Conservation (phyloP, 2,888 invertebrate species). For the Torymus tubicola region DNA sequence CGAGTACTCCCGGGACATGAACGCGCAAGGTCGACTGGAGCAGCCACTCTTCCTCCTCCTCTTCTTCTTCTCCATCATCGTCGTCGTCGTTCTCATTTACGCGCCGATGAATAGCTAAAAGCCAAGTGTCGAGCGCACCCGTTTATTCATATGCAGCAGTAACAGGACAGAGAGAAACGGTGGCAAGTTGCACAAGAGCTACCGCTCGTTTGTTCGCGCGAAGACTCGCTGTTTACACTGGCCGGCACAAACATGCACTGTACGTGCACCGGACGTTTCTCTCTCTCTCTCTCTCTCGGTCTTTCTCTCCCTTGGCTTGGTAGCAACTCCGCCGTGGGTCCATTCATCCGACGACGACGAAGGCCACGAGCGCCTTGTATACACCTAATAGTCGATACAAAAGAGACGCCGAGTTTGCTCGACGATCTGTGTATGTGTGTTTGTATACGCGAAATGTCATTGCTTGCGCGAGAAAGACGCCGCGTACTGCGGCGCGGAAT, state of each 20-base stretch:
- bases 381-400: constrained; percentile 32
- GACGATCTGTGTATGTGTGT: background rate
- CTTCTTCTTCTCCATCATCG: constrained; percentile 6
- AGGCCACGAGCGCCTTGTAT: background rate
- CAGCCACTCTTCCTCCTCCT: background rate
- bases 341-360: constrained; percentile 21
- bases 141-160: background rate
- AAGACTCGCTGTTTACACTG: background rate
- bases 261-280: no score
- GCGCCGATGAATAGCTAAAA: constrained; percentile 44
- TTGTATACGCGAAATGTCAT: constrained; percentile 8
- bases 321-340: background rate
- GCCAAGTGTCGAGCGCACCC: constrained; percentile 6
- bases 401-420: constrained; percentile 3
- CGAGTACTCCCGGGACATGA: background rate
- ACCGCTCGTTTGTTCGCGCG: background rate
- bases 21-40: constrained; percentile 16
- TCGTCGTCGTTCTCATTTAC: background rate
- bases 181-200: no score
- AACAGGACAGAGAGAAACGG: background rate
- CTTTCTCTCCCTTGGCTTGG: no score
- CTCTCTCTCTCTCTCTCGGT: no score
- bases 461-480: background rate
- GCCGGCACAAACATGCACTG: background rate
- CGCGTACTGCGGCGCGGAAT: no score